A percentile compares a stretch with the other conserved stretches of the same genome.
Evolutionary conservation across 2,888 invertebrate genomes (phyloP).

Genomic region (Drosophila trichaetosa): DNA sequence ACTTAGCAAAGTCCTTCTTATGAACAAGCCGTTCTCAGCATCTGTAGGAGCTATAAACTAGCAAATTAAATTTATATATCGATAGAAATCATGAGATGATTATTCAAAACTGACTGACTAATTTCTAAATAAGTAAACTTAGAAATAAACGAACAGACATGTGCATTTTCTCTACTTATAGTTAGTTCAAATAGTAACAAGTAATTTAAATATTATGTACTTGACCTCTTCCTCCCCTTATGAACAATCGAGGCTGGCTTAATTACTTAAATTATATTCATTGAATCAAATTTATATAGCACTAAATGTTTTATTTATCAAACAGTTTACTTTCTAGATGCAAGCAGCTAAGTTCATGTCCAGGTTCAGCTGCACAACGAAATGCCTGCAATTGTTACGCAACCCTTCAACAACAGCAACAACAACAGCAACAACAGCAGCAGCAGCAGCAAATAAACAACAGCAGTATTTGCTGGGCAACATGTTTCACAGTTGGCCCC

Average conservation of each 20-base stretch:
- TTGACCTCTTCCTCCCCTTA: background rate
- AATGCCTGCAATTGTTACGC: slow-evolving; percentile 65
- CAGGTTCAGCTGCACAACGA: slow-evolving; percentile 34
- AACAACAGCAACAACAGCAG: slow-evolving; percentile 28
- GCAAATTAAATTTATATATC: background rate
- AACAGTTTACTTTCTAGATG: slow-evolving; percentile 38
- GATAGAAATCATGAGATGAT: background rate
- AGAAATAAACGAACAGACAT: background rate
- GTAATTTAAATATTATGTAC: no score
- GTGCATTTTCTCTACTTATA: no score
- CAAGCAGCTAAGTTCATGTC: background rate
- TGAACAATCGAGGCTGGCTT: background rate
- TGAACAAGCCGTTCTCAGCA: background rate
- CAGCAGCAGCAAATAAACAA: slow-evolving; percentile 26
- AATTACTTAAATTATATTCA: background rate
- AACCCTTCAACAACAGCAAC: slow-evolving; percentile 46
- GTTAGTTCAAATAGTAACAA: no score
- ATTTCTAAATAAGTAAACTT: background rate
- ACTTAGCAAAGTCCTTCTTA: background rate
- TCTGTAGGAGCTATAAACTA: no score
- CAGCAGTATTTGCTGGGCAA: slow-evolving; percentile 53
- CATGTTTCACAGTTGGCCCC: slow-evolving; percentile 61
- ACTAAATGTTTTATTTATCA: background rate
- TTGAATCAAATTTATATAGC: background rate
- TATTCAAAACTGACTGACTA: background rate